Evolutionary conservation across 2,113 vertebrate genomes (phyloP).

Genomic region (Alouatta palliata): DNA sequence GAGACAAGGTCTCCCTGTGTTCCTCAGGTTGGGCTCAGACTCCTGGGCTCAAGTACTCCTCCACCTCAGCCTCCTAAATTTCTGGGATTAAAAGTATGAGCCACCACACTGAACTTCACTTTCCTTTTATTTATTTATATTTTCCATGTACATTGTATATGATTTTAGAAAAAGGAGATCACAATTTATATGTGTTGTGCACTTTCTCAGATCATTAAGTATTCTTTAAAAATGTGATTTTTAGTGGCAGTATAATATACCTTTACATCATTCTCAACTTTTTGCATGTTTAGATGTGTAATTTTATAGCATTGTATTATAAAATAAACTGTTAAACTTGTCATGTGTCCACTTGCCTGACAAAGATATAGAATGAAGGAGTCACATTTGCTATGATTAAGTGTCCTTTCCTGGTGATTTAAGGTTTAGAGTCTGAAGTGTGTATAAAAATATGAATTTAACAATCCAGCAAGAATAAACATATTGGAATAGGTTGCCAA

Average conservation of each 20-base stretch:
- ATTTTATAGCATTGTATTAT: not conserved
- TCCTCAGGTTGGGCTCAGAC: no score
- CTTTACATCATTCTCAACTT: not conserved
- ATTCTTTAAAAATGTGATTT: not conserved
- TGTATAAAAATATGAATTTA: not conserved
- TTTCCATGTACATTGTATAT: not conserved
- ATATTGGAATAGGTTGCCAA: not conserved
- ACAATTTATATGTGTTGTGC: not conserved
- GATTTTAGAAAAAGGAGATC: slow-evolving; percentile 11
- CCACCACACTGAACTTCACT: no score
- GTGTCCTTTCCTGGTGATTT: not conserved
- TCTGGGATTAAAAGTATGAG: no score
- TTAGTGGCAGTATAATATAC: not conserved
- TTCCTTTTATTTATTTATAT: not conserved
- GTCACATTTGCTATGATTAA: not conserved
- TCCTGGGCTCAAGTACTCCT: no score
- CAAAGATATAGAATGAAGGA: not conserved
- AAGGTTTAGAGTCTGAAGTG: not conserved
- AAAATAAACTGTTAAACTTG: slow-evolving; percentile 1
- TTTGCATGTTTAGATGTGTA: not conserved
- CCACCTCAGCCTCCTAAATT: no score
- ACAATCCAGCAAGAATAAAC: not conserved
- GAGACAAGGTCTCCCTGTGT: no score
- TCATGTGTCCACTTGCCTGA: not conserved
- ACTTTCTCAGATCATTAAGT: not conserved